A percentile compares a stretch with the other conserved stretches of the same genome.
phyloP scores from a whole-genome alignment of 2,888 invertebrate genomes.

The Conops quadrifasciatus region DNA sequence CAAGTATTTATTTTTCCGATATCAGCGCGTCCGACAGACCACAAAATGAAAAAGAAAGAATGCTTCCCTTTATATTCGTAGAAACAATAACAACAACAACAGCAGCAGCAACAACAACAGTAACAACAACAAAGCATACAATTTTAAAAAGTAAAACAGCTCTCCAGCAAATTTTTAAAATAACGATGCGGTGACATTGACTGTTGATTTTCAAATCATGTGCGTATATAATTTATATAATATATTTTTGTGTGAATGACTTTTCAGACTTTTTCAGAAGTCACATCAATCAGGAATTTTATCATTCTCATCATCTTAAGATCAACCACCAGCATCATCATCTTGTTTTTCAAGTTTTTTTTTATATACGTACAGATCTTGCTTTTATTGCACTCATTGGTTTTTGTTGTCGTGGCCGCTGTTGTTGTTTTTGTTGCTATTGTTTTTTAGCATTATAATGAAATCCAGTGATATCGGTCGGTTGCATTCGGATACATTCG shows the following conservation, averaged over 20 bases:
- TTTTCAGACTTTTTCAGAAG: too few species aligned
- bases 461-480: constrained; percentile 60
- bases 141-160: too few species aligned
- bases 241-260: too few species aligned
- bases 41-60: neutral
- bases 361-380: neutral
- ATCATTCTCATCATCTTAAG: too few species aligned
- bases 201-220: too few species aligned
- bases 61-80: neutral
- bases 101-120: neutral
- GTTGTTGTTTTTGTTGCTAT: constrained; percentile 16
- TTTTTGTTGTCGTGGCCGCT: neutral
- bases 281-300: too few species aligned
- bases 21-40: constrained; percentile 21
- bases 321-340: too few species aligned
- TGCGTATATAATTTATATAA: too few species aligned
- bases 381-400: neutral
- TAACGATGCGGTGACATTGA: too few species aligned
- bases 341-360: too few species aligned
- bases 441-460: constrained; percentile 37
- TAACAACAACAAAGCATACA: neutral
- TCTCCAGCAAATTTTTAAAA: too few species aligned
- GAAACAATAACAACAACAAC: neutral
- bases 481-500: constrained; percentile 66
- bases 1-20: constrained; percentile 11